Base-by-base conservation (phyloP, 2,888 invertebrate species). In the Campoplex capitator region DNA sequence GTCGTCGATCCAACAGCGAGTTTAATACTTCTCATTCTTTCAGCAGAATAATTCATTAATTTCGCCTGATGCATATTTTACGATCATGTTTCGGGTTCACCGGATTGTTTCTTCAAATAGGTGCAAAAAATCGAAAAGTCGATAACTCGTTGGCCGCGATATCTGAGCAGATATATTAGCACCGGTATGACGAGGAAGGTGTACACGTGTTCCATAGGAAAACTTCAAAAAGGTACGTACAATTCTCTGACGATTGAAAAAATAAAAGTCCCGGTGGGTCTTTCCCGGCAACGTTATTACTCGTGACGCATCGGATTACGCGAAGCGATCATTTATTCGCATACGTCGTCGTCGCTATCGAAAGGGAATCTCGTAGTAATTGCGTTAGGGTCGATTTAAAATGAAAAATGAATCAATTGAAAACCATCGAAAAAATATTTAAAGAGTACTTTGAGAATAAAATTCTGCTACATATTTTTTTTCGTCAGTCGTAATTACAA, bases 301-400 rank as follows among this genome's bases (percentile, higher is more conserved):
- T 28, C 9, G 2, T 67, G 67, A 54, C 77, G 77, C n/a, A n/a
- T 77, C n/a, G n/a, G 35, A 9, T 51, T n/a, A 35, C 38, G 54
- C 4, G 67, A 51, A 68, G 16, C 54, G 32, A 68, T 54, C 38
- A 9, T 54, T 45, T 38, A 54, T 51, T n/a, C 38, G 16, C 51
- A 35, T 6, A 38, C 38, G 38, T 38, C 38, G 0, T 9, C 4
- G 1, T 38, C 28, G 18, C 7, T 58, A 32, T 79, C 16, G 23
- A 70, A 18, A 28, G 42, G 35, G n/a, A 56, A 48, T 56, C 56
- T 70, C 70, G 56, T n/a, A 3, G 32, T 70, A 23, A 28, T 70
- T 42, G 54, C 42, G 56, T 45, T 38, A 74, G 54, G 54, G 51
- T 35, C 23, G 38, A 23, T 13, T 71, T 32, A 71, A 9, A 51